Percentiles rank a stretch among this genome's conserved stretches.
Evolutionary conservation across 2,888 invertebrate species (phyloP).

Genomic region (Tetranychus truncatus): DNA sequence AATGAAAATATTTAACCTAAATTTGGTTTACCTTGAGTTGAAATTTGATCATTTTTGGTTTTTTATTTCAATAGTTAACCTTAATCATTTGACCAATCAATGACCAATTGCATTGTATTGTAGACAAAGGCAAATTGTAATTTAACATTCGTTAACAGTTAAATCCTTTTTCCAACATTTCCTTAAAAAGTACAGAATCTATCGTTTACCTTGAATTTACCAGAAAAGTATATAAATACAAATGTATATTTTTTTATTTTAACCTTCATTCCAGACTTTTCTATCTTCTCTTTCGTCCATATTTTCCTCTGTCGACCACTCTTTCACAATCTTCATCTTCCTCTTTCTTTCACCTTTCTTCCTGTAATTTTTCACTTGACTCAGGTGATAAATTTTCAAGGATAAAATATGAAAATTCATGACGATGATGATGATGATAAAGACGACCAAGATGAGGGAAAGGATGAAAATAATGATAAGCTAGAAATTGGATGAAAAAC

Average conservation of each 20-base stretch:
- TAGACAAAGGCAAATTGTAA: no score
- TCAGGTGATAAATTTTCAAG: background rate
- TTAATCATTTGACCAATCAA: no score
- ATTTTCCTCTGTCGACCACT: background rate
- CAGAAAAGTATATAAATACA: background rate
- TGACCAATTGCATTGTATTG: no score
- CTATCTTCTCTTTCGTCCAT: background rate
- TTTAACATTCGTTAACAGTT: no score
- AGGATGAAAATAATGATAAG: background rate
- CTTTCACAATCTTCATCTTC: constrained; percentile 1
- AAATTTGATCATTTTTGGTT: no score
- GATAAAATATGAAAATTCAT: background rate
- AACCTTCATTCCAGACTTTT: background rate
- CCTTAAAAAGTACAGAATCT: no score
- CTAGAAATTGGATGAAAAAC: background rate
- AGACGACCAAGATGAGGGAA: background rate
- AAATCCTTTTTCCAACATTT: no score
- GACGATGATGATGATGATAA: background rate
- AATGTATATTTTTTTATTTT: background rate
- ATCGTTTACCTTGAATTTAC: no score
- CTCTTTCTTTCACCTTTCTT: background rate
- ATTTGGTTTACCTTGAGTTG: no score
- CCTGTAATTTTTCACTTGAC: background rate
- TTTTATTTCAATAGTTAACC: no score
- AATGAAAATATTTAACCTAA: no score